Evolutionary conservation across 2,888 invertebrate genomes (phyloP).

Genomic region (Automeris io): DNA sequence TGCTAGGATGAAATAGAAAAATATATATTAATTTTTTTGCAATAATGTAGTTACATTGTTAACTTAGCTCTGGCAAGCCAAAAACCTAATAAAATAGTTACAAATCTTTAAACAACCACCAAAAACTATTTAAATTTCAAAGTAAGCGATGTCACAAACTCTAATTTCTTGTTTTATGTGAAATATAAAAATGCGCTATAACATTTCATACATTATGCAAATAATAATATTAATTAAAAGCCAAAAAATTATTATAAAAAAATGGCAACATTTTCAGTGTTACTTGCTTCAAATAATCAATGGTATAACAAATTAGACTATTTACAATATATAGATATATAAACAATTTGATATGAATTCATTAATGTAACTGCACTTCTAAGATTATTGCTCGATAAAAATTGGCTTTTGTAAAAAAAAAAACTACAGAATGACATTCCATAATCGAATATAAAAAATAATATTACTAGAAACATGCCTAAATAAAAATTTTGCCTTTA

Average conservation of each 20-base stretch:
- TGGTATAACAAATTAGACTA: not conserved
- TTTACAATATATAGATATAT: not conserved
- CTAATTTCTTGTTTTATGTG: no score
- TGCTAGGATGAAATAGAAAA: not conserved
- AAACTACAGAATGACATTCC: not conserved
- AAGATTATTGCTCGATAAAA: not conserved
- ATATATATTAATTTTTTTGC: not conserved
- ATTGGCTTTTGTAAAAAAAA: not conserved
- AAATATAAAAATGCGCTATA: no score
- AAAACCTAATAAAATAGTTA: no score
- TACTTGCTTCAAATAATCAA: no score
- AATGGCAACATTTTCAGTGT: no score
- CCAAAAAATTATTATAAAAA: no score
- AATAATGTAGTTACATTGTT: not conserved
- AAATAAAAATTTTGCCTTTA: slow-evolving; percentile 14
- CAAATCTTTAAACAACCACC: no score
- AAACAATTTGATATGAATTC: not conserved
- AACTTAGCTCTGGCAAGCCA: no score
- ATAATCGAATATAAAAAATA: not conserved
- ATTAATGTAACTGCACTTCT: not conserved
- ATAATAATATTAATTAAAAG: no score
- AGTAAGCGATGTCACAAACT: no score
- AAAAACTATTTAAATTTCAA: no score
- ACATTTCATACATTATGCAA: no score
- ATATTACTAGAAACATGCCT: slow-evolving; percentile 17